These are phyloP conservation scores for Ophion ventricosus DNA, from an alignment of 2,888 invertebrate genomes.

Conservation along the genomic window DNA sequence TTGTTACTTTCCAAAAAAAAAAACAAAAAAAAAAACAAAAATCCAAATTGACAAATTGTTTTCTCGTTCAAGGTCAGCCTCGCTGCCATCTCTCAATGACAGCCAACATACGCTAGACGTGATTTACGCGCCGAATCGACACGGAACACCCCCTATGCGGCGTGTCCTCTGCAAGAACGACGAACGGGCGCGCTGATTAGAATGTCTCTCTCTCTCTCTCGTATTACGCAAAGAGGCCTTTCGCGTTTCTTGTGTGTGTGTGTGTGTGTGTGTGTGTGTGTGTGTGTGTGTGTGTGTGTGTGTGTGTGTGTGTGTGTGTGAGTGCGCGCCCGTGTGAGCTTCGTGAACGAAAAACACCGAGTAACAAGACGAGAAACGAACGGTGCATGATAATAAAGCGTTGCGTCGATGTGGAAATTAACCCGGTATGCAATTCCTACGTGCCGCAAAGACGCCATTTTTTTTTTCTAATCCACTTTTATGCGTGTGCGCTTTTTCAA, in stretches of 20 bases:
- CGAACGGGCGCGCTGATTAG: conserved; percentile 56
- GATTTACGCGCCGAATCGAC: background rate
- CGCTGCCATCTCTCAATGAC: background rate
- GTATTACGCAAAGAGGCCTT: conserved; percentile 61
- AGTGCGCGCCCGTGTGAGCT: conserved; percentile 43
- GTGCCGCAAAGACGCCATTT: conserved; percentile 45
- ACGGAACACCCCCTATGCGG: background rate
- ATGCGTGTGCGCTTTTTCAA: conserved; percentile 16
- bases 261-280: conserved; percentile 21
- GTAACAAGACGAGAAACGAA: conserved; percentile 40
- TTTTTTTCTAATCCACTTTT: conserved; percentile 32
- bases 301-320: conserved; percentile 19
- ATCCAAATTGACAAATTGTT: background rate
- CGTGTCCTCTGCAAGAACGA: conserved; percentile 18
- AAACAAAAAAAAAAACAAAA: background rate
- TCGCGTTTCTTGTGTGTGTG: conserved; percentile 19
- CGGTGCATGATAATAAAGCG: conserved; percentile 68
- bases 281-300: conserved; percentile 29
- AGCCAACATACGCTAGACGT: background rate
- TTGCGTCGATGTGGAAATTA: conserved; percentile 75
- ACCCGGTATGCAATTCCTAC: conserved; percentile 76
- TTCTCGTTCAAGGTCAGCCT: background rate
- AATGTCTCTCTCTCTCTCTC: conserved; percentile 62
- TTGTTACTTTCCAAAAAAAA: too few relatives aligned
- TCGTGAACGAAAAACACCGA: conserved; percentile 54